A percentile compares a stretch with the other conserved stretches of the same genome.
Evolutionary conservation across 2,797 vertebrate species (phyloP).

Genomic region (Neosilurus hyrtlii): DNA sequence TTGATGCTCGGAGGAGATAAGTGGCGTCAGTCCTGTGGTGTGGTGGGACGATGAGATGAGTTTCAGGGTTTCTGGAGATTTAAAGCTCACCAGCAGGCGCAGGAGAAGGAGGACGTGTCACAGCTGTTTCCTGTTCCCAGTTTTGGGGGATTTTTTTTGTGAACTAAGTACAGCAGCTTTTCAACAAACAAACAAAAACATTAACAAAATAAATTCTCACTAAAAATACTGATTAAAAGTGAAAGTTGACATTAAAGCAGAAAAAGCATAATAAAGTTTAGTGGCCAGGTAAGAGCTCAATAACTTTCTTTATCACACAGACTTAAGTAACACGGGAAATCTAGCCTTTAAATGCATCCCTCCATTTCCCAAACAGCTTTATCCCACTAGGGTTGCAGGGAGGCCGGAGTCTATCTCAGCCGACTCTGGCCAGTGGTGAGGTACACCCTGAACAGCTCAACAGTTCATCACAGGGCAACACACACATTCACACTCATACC

Average conservation of each 20-base stretch:
- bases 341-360: no score
- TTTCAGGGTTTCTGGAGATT: conserved; percentile 28
- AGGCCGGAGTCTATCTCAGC: no score
- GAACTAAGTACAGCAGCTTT: background rate
- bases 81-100: background rate
- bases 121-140: background rate
- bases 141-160: background rate
- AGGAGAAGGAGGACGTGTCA: background rate
- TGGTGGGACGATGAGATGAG: conserved; percentile 3
- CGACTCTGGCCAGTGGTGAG: no score
- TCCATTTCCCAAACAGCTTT: no score
- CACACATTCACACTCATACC: no score
- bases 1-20: conserved; percentile 18
- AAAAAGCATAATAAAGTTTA: no score
- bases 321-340: no score
- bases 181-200: background rate
- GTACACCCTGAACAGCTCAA: no score
- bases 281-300: no score
- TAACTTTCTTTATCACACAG: no score
- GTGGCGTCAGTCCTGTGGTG: background rate
- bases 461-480: no score
- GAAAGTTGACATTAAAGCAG: background rate
- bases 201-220: background rate
- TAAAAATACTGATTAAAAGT: background rate
- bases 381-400: no score